Base-by-base conservation (phyloP, 2,888 invertebrate species). In the Rhingia campestris region DNA sequence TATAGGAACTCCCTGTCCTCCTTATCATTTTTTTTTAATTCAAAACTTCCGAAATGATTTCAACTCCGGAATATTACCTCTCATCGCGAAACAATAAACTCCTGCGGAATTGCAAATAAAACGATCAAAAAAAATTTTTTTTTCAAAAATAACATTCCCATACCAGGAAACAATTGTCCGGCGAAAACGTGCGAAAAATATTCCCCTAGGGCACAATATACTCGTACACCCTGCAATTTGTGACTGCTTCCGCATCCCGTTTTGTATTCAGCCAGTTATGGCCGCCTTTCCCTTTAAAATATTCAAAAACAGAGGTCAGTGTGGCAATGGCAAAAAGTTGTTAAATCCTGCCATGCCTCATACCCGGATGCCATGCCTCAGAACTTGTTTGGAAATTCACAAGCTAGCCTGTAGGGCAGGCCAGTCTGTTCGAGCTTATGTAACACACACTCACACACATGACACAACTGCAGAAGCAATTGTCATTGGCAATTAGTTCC, bases 401-500 rank as follows among this genome's bases (percentile, higher is more conserved):
- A 49, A 70, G 39, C 45, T 4, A 5, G 37, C 10, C 72, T 66
- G 58, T 51, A 67, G 66, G 47, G 54, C n/a, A 61, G 67, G 51
- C 54, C 47, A 49, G 53, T 67, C 70, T n/a, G n/a, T n/a, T n/a
- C n/a, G n/a, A n/a, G n/a, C n/a, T 74, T 81, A 70, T 35, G 75
- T 81, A 69, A 81, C 56, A 63, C 47, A 39, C 53, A 35, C 53
- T 33, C 9, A 64, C 41, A 58, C 64, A 74, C 47, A 56, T 51
- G 22, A 22, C 22, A 51, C 32, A 53, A 66, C 79, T 66, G 53
- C 72, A 53, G 61, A n/a, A 77, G 54, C 76, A 67, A 72, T 72
- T 77, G 81, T 72, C 81, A 81, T 72, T 75, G 77, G 66, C 81
- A 77, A 81, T 77, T 81, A 81, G 76, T 81, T 81, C 72, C 66